These are phyloP conservation scores for Acanthoscelides obtectus DNA, from an alignment of 2,888 invertebrate genomes.

Conservation along the genomic window DNA sequence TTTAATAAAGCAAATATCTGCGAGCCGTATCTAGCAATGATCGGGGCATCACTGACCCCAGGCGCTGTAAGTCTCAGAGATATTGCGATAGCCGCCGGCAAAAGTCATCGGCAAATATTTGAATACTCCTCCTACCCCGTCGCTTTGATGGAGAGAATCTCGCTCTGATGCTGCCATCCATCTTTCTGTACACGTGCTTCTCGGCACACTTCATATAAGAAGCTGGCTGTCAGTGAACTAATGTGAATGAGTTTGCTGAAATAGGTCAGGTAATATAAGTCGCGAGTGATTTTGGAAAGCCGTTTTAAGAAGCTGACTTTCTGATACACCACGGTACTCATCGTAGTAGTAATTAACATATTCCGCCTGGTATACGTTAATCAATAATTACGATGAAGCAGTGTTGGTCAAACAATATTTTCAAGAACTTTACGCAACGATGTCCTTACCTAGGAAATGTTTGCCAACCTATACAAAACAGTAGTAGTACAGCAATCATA, in stretches of 20 bases:
- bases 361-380: too few species aligned
- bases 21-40: not conserved
- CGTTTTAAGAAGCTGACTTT: too few species aligned
- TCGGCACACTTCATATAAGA: not conserved
- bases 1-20: not conserved
- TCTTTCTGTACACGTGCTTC: not conserved
- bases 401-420: too few species aligned
- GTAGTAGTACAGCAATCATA: too few species aligned
- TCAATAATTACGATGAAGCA: too few species aligned
- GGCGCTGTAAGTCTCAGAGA: not conserved
- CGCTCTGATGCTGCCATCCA: not conserved
- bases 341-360: too few species aligned
- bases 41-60: not conserved
- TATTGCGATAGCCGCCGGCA: not conserved
- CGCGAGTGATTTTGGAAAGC: too few species aligned
- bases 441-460: too few species aligned
- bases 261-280: not conserved
- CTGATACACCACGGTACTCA: too few species aligned
- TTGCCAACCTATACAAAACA: too few species aligned
- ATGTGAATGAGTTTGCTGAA: not conserved
- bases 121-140: not conserved
- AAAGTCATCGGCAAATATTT: not conserved
- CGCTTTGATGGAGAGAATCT: not conserved
- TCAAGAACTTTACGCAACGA: too few species aligned
- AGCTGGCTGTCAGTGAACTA: not conserved